phyloP scores from a whole-genome alignment of 2,797 vertebrate species.

The Sarcoramphus papa region DNA sequence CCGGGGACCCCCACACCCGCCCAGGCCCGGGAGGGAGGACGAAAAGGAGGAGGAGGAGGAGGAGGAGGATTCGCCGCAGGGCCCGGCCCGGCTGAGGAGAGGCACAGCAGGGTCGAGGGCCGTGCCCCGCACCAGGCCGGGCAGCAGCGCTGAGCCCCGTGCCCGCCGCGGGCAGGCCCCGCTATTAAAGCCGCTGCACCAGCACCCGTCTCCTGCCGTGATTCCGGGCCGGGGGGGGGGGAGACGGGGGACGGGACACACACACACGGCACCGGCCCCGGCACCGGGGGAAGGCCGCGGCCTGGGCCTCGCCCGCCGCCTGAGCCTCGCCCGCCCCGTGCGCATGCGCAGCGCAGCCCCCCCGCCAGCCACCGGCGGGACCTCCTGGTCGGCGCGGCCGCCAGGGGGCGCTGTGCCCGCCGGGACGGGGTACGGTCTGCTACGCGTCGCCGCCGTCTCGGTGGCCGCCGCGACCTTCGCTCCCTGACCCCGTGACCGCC shows the following conservation, averaged over 20 bases:
- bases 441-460: not conserved
- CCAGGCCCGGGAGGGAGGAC: too few relatives aligned
- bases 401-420: not conserved
- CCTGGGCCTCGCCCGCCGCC: not conserved
- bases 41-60: not conserved
- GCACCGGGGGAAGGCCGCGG: not conserved
- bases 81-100: not conserved
- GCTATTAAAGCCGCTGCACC: slow-evolving; percentile 39
- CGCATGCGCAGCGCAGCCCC: not conserved
- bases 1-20: too few relatives aligned
- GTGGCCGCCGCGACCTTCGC: not conserved
- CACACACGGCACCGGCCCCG: too few relatives aligned
- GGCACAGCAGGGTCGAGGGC: not conserved
- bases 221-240: not conserved
- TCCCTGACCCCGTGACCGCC: not conserved
- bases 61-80: too few relatives aligned
- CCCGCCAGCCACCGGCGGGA: accelerated
- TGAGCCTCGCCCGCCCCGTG: not conserved
- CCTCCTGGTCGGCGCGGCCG: not conserved
- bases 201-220: not conserved
- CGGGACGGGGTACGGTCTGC: accelerated
- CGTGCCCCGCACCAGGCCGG: not conserved
- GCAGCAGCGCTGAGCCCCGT: not conserved
- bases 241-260: not conserved
- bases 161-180: not conserved